These are phyloP conservation scores for Callinectes sapidus DNA, from an alignment of 2,888 invertebrate species.

Conservation along the genomic window DNA sequence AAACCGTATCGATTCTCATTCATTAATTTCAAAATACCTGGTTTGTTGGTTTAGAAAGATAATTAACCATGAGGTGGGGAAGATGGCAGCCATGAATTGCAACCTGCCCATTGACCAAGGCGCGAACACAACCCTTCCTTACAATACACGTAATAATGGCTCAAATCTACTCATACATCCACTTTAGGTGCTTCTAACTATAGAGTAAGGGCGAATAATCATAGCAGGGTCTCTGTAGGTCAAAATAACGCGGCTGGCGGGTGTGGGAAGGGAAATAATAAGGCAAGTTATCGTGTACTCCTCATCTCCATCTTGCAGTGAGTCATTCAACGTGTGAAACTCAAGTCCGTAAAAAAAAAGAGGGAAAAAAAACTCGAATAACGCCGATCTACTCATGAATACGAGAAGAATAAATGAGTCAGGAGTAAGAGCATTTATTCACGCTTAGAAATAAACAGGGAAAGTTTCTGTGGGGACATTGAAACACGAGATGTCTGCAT, in stretches of 20 bases:
- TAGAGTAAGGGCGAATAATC: background rate
- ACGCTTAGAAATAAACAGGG: background rate
- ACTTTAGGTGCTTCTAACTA: background rate
- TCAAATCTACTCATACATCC: background rate
- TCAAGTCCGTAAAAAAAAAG: background rate
- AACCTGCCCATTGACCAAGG: constrained; percentile 48
- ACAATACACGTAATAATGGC: background rate
- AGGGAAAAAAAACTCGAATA: constrained; percentile 15
- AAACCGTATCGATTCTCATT: constrained; percentile 15
- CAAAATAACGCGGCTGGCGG: background rate
- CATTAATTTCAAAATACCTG: background rate
- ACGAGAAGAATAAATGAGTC: background rate
- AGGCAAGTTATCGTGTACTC: background rate
- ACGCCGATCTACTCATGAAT: background rate
- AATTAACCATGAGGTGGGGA: constrained; percentile 5
- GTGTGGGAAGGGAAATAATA: background rate
- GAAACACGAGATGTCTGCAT: background rate
- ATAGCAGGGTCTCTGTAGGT: no score
- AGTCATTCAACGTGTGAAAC: constrained; percentile 14
- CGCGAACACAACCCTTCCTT: background rate
- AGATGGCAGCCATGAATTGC: constrained; percentile 25
- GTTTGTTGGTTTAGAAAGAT: background rate
- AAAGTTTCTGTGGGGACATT: background rate
- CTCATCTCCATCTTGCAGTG: background rate
- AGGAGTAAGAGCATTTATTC: background rate